Conservation (phyloP, 2,113 vertebrate species). For the Xiphophorus couchianus region DNA sequence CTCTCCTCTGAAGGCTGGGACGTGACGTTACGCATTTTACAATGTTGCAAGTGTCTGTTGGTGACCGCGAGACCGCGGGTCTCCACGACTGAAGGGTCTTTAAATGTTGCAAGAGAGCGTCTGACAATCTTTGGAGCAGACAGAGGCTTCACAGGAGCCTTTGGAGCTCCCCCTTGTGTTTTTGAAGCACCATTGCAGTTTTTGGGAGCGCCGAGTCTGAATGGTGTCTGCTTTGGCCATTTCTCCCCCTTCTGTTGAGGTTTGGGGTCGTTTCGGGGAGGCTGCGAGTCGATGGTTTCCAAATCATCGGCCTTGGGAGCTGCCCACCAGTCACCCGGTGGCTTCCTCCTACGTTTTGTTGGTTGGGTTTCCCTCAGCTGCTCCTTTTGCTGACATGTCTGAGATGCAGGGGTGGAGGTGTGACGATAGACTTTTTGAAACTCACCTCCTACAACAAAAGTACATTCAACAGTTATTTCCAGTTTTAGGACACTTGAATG, state of each 20-base stretch:
- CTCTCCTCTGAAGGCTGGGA: neutral
- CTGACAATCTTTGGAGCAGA: slow-evolving; percentile 51
- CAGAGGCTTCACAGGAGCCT: neutral
- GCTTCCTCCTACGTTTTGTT: slow-evolving; percentile 54
- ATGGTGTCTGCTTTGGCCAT: slow-evolving; percentile 5
- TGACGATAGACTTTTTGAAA: slow-evolving; percentile 52
- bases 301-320: neutral
- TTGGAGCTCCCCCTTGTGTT: slow-evolving; percentile 21
- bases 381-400: neutral
- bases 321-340: slow-evolving; percentile 61
- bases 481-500: neutral
- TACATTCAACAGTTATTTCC: neutral
- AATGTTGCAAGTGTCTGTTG: neutral
- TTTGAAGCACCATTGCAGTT: slow-evolving; percentile 7
- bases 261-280: slow-evolving; percentile 14
- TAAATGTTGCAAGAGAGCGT: slow-evolving; percentile 48
- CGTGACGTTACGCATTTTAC: neutral
- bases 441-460: slow-evolving; percentile 50
- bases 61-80: neutral
- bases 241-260: slow-evolving; percentile 1
- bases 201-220: slow-evolving; percentile 15
- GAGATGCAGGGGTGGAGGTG: neutral
- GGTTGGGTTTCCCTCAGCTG: neutral
- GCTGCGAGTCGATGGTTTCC: neutral
- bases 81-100: slow-evolving; percentile 26